Evolutionary conservation across 2,888 invertebrate species (phyloP).

Genomic region (Aromia moschata): DNA sequence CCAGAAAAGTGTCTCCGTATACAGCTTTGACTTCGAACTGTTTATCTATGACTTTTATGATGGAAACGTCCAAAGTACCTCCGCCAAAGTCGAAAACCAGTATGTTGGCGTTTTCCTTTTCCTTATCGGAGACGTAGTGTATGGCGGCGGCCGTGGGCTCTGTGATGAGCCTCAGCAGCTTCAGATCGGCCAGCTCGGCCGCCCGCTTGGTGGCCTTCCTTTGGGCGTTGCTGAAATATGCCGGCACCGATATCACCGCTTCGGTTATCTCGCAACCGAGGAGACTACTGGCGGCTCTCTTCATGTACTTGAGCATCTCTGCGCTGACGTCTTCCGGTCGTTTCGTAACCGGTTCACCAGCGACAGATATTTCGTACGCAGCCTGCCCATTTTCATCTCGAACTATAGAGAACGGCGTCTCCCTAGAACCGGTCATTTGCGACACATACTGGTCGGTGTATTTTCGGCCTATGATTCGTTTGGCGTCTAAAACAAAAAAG

Average conservation of each 20-base stretch:
- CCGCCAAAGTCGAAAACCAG: constrained; percentile 46
- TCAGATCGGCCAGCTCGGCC: constrained; percentile 37
- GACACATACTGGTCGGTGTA: constrained; percentile 8
- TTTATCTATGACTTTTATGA: constrained; percentile 34
- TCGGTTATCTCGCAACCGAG: constrained; percentile 32
- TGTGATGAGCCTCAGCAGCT: constrained; percentile 38
- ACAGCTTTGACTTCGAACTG: constrained; percentile 25
- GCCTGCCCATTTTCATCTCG: neutral
- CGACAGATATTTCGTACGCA: neutral
- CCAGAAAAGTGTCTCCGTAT: constrained; percentile 10
- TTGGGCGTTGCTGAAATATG: constrained; percentile 38
- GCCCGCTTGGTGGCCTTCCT: constrained; percentile 37
- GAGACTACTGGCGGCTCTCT: constrained; percentile 24
- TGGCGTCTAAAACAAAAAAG: constrained; percentile 13
- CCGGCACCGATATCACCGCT: constrained; percentile 39
- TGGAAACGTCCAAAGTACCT: constrained; percentile 45
- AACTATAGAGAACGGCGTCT: neutral
- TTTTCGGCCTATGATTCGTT: constrained; percentile 12
- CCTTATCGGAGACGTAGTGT: constrained; percentile 37
- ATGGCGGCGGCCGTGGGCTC: constrained; percentile 46
- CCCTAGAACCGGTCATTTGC: neutral
- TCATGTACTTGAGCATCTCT: constrained; percentile 36
- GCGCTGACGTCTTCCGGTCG: constrained; percentile 39
- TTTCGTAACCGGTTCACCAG: neutral
- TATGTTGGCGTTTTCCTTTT: constrained; percentile 29